phyloP scores from a whole-genome alignment of 1,140 invertebrate species.

The Bombus vancouverensis region DNA sequence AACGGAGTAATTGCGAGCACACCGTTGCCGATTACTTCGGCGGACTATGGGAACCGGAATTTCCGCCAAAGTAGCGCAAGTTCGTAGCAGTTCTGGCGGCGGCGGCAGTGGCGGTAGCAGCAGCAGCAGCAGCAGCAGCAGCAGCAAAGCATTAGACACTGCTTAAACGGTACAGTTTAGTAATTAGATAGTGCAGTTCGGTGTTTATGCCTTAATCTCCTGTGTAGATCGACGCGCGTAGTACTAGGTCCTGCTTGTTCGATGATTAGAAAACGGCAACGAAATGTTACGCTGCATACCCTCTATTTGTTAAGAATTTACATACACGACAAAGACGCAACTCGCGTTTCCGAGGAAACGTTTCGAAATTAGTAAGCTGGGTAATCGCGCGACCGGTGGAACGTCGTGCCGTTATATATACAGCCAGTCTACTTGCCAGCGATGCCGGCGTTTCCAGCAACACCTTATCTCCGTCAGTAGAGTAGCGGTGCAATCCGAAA shows the following conservation, averaged over 20 bases:
- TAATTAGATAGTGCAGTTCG: slow-evolving; percentile 49
- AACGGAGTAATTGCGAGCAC: slow-evolving; percentile 29
- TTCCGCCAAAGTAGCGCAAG: slow-evolving; percentile 29
- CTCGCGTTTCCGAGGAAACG: background rate
- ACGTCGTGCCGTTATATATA: slow-evolving; percentile 11
- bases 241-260: background rate
- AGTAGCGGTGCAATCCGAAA: slow-evolving; percentile 7
- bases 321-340: background rate
- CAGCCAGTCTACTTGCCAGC: background rate
- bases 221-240: background rate
- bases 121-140: background rate
- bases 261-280: background rate
- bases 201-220: slow-evolving; percentile 38
- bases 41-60: slow-evolving; percentile 8
- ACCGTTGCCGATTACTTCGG: slow-evolving; percentile 22
- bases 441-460: background rate
- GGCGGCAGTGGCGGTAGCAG: background rate
- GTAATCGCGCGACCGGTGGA: background rate
- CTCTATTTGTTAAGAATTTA: too few species aligned
- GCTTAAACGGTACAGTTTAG: slow-evolving; percentile 24
- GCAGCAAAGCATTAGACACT: slow-evolving; percentile 10
- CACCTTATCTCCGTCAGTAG: slow-evolving; percentile 19
- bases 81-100: slow-evolving; percentile 4
- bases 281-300: background rate
- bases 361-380: slow-evolving; percentile 16